These are phyloP conservation scores for Hypercompe scribonia DNA, from an alignment of 2,888 invertebrate species.

Conservation along the genomic window DNA sequence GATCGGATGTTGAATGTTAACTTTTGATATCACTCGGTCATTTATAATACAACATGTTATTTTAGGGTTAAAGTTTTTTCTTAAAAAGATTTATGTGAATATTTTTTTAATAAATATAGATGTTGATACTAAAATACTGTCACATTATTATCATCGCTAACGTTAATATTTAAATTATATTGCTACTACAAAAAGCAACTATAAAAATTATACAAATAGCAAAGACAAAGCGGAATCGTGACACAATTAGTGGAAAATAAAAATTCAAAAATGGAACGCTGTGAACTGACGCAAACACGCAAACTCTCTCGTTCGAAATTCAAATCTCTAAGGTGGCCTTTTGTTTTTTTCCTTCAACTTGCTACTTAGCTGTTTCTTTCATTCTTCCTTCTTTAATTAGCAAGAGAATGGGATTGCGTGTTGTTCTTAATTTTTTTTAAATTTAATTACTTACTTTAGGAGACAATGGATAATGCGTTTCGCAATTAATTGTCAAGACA, in stretches of 20 bases:
- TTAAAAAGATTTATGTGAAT: not conserved
- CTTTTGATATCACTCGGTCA: slow-evolving; percentile 26
- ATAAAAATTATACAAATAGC: slow-evolving; percentile 45
- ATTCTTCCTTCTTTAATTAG: slow-evolving; percentile 84
- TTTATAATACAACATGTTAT: slow-evolving; percentile 13
- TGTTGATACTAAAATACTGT: not conserved
- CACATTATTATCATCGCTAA: not conserved
- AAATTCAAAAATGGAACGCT: slow-evolving; percentile 74
- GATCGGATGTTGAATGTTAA: slow-evolving; percentile 40
- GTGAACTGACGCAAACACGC: slow-evolving; percentile 77
- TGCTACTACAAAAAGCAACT: slow-evolving; percentile 37
- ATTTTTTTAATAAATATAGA: too few relatives aligned
- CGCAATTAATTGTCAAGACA: slow-evolving; percentile 75
- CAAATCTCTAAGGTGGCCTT: slow-evolving; percentile 72
- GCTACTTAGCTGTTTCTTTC: slow-evolving; percentile 82
- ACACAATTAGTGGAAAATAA: slow-evolving; percentile 60
- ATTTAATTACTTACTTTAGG: slow-evolving; percentile 78
- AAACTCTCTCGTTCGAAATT: slow-evolving; percentile 78
- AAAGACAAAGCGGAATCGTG: slow-evolving; percentile 52
- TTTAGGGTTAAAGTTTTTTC: slow-evolving; percentile 15
- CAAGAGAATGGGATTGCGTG: slow-evolving; percentile 83
- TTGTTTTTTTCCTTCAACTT: slow-evolving; percentile 79
- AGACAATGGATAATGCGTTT: slow-evolving; percentile 82
- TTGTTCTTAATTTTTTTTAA: slow-evolving; percentile 79
- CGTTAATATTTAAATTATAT: slow-evolving; percentile 27